These are phyloP conservation scores for Ormia ochracea DNA, from an alignment of 2,888 invertebrate genomes.

Conservation along the genomic window DNA sequence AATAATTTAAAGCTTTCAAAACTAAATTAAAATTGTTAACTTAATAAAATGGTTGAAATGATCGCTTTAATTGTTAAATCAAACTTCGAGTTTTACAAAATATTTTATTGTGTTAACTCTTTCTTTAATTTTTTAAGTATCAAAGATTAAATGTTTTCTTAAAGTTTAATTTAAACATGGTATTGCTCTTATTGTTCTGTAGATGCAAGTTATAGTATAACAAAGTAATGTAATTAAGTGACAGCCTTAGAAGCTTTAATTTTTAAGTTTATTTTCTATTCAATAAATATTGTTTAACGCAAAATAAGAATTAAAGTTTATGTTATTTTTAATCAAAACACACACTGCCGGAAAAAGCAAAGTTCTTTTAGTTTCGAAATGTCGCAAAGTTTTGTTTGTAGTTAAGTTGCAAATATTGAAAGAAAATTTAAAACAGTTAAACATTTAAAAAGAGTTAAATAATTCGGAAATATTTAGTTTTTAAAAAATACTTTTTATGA, in stretches of 20 bases:
- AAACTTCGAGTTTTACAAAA: constrained; percentile 10
- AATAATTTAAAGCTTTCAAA: no score
- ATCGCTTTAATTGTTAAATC: background rate
- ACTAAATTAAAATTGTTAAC: no score
- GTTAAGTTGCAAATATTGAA: no score
- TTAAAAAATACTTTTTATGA: background rate
- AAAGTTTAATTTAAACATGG: constrained; percentile 42
- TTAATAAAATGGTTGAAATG: no score
- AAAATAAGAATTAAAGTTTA: background rate
- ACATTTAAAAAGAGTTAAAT: no score
- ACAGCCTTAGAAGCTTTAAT: constrained; percentile 62
- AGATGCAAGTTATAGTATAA: constrained; percentile 25
- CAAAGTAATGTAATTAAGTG: constrained; percentile 40
- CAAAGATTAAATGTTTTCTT: constrained; percentile 55
- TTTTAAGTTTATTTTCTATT: constrained; percentile 54
- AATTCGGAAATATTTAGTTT: no score
- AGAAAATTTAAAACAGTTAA: background rate
- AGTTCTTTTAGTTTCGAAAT: background rate
- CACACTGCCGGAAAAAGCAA: constrained; percentile 45
- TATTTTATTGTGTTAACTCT: constrained; percentile 2
- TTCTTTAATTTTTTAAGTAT: background rate
- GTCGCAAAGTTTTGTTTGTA: background rate
- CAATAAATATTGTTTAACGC: constrained; percentile 26
- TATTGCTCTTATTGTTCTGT: background rate
- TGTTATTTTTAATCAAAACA: constrained; percentile 6